Base-by-base conservation (phyloP, 1,140 invertebrate genomes). In the Drosophila baimaii region DNA sequence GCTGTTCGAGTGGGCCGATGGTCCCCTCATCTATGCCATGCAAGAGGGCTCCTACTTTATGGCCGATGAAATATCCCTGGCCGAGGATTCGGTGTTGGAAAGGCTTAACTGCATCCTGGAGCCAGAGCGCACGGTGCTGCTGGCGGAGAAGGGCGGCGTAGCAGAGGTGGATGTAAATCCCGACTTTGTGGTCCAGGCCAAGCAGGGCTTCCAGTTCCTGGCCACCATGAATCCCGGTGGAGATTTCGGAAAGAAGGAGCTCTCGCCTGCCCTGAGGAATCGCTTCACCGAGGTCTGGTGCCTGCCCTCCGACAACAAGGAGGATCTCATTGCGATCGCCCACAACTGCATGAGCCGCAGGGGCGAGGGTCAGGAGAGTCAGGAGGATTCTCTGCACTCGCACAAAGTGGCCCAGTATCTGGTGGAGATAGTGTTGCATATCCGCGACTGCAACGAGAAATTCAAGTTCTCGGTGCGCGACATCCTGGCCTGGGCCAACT, bases 221-320 rank as follows among this genome's bases (percentile, higher is more conserved):
- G 98, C 98, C 8, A 99, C 99, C 0, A 99, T 99, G 99, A 99
- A 99, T 94, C 99, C 99, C 21, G 98, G 98, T 17, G 99, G 99
- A 10, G 99, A 99, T 94, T 99, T 97, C 93, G 99, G 99, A 0
- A 99, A 99, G 91, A 99, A 99, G 93, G 99, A 99, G 94, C 93
- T 99, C 10, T 99, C 99, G 0, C 98, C 98, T 10, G 99, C 99
- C 0, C 92, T 99, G 5, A 94, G 99, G 58, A 99, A 99, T 93
- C 94, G 99, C 56, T 99, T 99, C 81, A 99, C 99, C 0, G 99
- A 99, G 93, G 98, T 99, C 88, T 99, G 99, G 99, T 99, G 98
- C 84, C 33, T 81, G 25, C 84, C 91, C n/a, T 91, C 90, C 0
- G 82, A 91, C 33, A 75, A 79, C n/a, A 81, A 90, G 49, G 92